Percentiles rank a stretch among this genome's conserved stretches.
Conservation (phyloP, 2,888 invertebrate genomes). For the Oegoconia quadripuncta region DNA sequence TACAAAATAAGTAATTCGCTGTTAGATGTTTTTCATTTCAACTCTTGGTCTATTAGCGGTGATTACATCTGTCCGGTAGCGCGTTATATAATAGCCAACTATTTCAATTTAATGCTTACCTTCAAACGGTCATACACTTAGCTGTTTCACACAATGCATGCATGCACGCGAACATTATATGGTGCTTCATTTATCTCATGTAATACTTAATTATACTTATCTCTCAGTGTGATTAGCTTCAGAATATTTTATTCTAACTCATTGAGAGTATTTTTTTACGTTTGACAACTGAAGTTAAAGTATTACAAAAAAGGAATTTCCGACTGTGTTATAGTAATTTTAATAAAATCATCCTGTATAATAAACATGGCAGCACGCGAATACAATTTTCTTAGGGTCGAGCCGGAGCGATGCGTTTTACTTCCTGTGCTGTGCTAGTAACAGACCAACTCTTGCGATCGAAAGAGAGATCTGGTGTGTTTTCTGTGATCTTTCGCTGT, state of each 20-base stretch:
- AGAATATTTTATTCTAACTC: no score
- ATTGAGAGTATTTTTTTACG: no score
- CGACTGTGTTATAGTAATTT: no score
- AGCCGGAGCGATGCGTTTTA: not conserved
- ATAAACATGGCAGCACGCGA: not conserved
- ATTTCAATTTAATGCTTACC: conserved; percentile 1
- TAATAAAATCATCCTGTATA: not conserved
- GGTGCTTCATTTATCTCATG: not conserved
- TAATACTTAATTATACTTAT: not conserved
- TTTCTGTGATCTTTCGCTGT: not conserved
- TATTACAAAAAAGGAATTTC: no score
- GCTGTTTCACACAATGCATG: not conserved
- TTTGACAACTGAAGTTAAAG: no score
- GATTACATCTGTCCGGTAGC: conserved; percentile 6
- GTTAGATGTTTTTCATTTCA: not conserved
- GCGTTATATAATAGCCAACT: conserved; percentile 1
- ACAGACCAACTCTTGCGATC: not conserved
- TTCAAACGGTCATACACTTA: conserved; percentile 2
- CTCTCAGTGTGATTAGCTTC: no score
- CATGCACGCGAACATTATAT: not conserved
- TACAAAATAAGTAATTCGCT: no score
- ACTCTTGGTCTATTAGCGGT: conserved; percentile 2
- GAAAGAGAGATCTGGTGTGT: not conserved
- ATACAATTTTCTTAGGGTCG: not conserved
- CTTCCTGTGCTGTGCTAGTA: not conserved